phyloP scores from a whole-genome alignment of 2,797 vertebrate genomes.

The Apodemus agrarius region DNA sequence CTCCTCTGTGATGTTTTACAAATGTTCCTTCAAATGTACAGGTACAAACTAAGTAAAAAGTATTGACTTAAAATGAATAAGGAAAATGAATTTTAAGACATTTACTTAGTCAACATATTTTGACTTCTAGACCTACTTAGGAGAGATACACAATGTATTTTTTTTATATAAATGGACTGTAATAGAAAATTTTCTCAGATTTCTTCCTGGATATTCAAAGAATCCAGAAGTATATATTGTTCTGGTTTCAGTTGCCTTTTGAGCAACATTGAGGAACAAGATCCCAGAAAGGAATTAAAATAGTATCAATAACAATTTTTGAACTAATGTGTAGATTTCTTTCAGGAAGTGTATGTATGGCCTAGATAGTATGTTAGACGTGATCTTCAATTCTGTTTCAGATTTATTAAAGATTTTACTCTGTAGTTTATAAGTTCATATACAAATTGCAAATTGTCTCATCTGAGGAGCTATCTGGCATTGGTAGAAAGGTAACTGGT shows the following conservation, averaged over 20 bases:
- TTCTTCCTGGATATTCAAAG: background rate
- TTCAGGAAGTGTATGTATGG: background rate
- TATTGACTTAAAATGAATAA: background rate
- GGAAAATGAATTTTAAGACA: background rate
- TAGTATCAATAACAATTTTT: background rate
- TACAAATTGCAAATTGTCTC: background rate
- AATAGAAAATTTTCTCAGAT: background rate
- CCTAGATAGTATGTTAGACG: rapidly evolving
- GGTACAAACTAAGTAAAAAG: background rate
- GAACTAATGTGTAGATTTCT: background rate
- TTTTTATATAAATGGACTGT: background rate
- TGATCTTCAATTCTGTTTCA: background rate
- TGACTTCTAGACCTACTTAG: background rate
- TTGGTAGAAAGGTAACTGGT: background rate
- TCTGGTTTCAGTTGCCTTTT: background rate
- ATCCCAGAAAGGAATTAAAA: background rate
- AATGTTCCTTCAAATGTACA: background rate
- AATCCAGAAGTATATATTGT: background rate
- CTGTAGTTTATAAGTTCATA: background rate
- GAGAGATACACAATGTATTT: background rate
- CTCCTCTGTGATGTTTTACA: background rate
- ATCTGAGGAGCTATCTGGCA: rapidly evolving
- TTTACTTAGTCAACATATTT: background rate
- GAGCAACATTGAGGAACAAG: background rate
- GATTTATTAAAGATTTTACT: background rate